Evolutionary conservation across 2,113 vertebrate species (phyloP).

Genomic region (Reinhardtius hippoglossoides): DNA sequence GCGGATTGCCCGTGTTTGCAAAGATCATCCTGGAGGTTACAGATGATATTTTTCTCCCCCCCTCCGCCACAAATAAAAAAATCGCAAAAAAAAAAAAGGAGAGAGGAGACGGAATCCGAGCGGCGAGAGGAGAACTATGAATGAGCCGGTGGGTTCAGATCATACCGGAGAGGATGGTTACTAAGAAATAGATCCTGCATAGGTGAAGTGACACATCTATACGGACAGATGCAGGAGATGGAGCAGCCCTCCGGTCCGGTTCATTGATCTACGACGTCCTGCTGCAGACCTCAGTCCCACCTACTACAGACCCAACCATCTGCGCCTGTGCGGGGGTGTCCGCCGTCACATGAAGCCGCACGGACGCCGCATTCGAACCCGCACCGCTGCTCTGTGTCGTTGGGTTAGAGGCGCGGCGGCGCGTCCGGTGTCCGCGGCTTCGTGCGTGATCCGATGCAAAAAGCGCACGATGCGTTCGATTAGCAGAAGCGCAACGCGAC

Average conservation of each 20-base stretch:
- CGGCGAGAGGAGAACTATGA: slow-evolving; percentile 28
- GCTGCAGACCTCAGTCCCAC: slow-evolving; percentile 88
- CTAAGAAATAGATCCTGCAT: slow-evolving; percentile 49
- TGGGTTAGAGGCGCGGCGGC: background rate
- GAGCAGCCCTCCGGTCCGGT: slow-evolving; percentile 81
- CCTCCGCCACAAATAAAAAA: background rate
- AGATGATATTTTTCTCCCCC: slow-evolving; percentile 36
- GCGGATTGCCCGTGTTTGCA: slow-evolving; percentile 89
- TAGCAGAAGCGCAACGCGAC: background rate
- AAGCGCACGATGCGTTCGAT: background rate
- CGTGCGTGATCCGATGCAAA: background rate
- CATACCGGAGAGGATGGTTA: slow-evolving; percentile 57
- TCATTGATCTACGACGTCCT: slow-evolving; percentile 87
- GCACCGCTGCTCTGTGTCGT: background rate
- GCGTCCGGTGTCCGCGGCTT: rapidly evolving
- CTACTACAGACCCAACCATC: slow-evolving; percentile 88
- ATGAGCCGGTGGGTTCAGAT: slow-evolving; percentile 48
- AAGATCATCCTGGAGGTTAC: slow-evolving; percentile 90
- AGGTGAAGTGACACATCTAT: slow-evolving; percentile 75
- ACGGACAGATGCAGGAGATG: slow-evolving; percentile 61
- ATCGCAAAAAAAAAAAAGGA: background rate
- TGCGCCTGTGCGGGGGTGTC: slow-evolving; percentile 52
- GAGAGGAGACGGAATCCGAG: slow-evolving; percentile 61
- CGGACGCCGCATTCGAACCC: background rate
- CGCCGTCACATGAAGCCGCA: slow-evolving; percentile 22